Conservation (phyloP, 92 coral and sea anemone species). For the Scolanthus callimorphus region DNA sequence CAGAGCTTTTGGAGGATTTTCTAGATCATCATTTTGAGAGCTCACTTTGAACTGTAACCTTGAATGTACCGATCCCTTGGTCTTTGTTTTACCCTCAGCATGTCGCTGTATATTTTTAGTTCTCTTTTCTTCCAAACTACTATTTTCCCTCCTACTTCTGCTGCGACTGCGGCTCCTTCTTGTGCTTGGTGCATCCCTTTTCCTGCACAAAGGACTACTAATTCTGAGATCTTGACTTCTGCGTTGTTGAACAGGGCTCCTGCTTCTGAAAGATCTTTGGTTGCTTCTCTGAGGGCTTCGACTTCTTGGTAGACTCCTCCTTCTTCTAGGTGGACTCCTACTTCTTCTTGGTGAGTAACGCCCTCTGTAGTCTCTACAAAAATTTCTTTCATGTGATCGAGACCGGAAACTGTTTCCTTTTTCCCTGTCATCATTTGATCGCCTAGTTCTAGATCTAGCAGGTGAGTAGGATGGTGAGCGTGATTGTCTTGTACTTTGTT, state of each 20-base stretch:
- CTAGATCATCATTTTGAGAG: no score
- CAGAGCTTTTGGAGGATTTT: no score
- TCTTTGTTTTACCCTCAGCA: no score
- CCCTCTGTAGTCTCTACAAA: slow-evolving; percentile 6
- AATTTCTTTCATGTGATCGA: slow-evolving; percentile 20
- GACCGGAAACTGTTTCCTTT: slow-evolving; percentile 21
- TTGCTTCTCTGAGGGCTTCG: neutral
- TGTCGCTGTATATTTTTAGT: no score
- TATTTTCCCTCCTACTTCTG: slow-evolving; percentile 20
- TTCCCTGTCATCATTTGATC: no score
- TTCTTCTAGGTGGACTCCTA: slow-evolving; percentile 10
- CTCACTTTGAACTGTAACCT: no score
- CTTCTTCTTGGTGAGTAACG: neutral
- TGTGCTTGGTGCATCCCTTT: neutral
- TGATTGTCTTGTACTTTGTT: slow-evolving; percentile 10
- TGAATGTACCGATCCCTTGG: neutral
- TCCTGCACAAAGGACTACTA: slow-evolving; percentile 7
- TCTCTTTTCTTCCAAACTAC: no score
- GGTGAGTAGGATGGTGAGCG: slow-evolving; percentile 1
- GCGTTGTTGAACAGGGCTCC: slow-evolving; percentile 3
- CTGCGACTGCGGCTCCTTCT: slow-evolving; percentile 11
- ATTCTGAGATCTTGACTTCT: slow-evolving; percentile 8
- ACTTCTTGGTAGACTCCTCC: slow-evolving; percentile 15
- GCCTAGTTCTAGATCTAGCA: neutral
- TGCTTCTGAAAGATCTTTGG: neutral